Evolutionary conservation across 2,113 vertebrate species (phyloP).

Genomic region (Carassius gibelio): DNA sequence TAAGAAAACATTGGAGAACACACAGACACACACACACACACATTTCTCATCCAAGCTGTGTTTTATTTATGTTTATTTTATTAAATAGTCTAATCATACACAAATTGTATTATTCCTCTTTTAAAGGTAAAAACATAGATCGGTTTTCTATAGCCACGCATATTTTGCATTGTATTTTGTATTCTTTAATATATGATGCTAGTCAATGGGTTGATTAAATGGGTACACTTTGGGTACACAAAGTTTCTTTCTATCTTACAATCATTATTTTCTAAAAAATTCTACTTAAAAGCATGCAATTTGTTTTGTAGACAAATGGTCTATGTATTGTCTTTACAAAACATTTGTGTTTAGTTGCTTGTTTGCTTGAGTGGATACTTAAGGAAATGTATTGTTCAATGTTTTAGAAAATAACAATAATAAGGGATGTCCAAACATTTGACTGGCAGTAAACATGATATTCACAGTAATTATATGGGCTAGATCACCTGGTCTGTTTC

Average conservation of each 20-base stretch:
- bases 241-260: neutral
- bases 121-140: neutral
- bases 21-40: neutral
- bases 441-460: neutral
- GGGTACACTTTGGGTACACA: neutral
- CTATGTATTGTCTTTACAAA: neutral
- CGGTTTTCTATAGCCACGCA: neutral
- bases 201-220: neutral
- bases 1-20: slow-evolving; percentile 61
- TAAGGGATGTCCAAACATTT: neutral
- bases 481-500: neutral
- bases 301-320: neutral
- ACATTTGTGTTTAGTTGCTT: neutral
- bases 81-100: neutral
- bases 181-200: neutral
- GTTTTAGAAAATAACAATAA: neutral
- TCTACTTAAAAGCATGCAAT: neutral
- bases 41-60: neutral
- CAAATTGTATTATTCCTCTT: neutral
- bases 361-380: neutral
- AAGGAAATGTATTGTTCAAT: neutral
- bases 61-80: neutral
- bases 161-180: neutral
- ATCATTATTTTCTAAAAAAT: neutral
- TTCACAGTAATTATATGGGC: neutral